Conservation (phyloP, 2,888 invertebrate species). For the Adela reaumurella region DNA sequence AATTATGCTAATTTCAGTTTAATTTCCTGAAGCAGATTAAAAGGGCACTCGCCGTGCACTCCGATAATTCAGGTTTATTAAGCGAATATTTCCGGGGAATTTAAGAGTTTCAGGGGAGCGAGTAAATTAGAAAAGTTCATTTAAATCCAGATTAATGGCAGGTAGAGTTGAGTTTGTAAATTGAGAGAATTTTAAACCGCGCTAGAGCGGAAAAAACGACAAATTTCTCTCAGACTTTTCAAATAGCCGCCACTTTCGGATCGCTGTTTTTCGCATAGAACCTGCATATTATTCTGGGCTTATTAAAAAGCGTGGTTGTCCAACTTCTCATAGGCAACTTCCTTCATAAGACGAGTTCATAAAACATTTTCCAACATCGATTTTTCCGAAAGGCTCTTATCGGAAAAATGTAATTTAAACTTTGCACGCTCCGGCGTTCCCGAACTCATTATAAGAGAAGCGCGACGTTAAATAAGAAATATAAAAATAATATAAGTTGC, state of each 20-base stretch:
- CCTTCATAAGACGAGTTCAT: not conserved
- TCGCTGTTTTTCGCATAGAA: no score
- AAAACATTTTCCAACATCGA: not conserved
- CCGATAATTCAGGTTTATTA: not conserved
- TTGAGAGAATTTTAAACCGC: no score
- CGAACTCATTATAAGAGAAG: not conserved
- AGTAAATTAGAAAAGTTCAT: not conserved
- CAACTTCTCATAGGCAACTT: not conserved
- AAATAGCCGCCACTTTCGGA: no score
- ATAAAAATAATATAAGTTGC: not conserved
- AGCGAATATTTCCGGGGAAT: not conserved
- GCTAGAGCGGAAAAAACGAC: no score
- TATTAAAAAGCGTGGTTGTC: no score
- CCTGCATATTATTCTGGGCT: no score
- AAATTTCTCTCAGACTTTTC: no score
- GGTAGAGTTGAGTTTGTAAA: not conserved
- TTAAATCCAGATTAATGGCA: not conserved
- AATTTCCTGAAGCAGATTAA: constrained; percentile 52
- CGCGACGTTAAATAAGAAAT: not conserved
- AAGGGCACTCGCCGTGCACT: not conserved
- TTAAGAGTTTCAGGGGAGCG: not conserved
- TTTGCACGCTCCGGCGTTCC: not conserved
- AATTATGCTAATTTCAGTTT: constrained; percentile 53
- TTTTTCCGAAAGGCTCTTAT: not conserved
- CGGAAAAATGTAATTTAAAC: not conserved